A percentile compares a stretch with the other conserved stretches of the same genome.
These are phyloP conservation scores for Lutjanus campechanus DNA, from an alignment of 2,797 vertebrate genomes.

Conservation along the genomic window DNA sequence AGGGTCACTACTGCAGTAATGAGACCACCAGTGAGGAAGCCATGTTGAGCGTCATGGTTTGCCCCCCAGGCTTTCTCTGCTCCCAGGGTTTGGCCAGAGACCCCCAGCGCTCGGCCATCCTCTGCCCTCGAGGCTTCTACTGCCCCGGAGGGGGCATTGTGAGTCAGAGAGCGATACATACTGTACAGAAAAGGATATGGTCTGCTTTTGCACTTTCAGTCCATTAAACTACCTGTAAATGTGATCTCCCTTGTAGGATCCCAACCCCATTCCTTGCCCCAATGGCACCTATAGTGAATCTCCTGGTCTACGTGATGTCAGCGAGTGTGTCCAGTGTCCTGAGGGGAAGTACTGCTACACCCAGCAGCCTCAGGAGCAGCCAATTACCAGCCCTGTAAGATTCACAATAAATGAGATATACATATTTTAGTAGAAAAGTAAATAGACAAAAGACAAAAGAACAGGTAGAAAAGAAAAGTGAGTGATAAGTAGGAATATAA, in stretches of 20 bases:
- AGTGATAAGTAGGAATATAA: no score
- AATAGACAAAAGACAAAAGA: no score
- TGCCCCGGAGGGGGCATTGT: constrained; percentile 89
- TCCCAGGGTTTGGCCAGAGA: constrained; percentile 87
- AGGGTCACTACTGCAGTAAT: constrained; percentile 90
- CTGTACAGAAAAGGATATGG: neutral
- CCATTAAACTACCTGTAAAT: constrained; percentile 1
- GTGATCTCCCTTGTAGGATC: constrained; percentile 76
- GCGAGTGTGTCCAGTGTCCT: constrained; percentile 88
- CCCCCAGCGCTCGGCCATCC: constrained; percentile 86
- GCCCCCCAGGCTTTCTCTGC: constrained; percentile 91
- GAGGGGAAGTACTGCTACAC: constrained; percentile 89
- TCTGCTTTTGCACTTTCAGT: constrained; percentile 8
- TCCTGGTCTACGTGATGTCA: constrained; percentile 85
- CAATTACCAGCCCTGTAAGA: constrained; percentile 89
- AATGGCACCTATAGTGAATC: constrained; percentile 89
- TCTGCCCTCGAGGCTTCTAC: constrained; percentile 92
- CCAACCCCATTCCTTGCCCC: constrained; percentile 88
- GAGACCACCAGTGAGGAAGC: constrained; percentile 89
- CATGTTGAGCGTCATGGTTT: constrained; percentile 90
- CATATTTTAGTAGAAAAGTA: neutral
- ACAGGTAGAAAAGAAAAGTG: no score
- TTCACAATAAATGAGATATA: neutral
- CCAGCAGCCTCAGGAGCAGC: constrained; percentile 78
- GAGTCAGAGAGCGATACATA: constrained; percentile 68